A percentile compares a stretch with the other conserved stretches of the same genome.
phyloP scores from a whole-genome alignment of 2,113 vertebrate genomes.

The Trogon melanurus region DNA sequence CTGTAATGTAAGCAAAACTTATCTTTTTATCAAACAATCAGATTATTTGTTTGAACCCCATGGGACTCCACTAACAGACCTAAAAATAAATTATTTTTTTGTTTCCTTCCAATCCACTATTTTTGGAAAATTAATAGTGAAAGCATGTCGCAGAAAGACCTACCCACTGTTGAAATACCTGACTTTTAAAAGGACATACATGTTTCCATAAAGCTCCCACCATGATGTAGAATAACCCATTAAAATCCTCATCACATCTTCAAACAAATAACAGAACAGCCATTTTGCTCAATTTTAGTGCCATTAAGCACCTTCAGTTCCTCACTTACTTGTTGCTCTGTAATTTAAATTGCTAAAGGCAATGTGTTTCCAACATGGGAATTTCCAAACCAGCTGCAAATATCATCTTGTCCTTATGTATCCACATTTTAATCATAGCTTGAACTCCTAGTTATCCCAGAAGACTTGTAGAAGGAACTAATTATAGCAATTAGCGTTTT shows the following conservation, averaged over 20 bases:
- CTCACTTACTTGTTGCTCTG: not conserved
- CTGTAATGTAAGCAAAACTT: not conserved
- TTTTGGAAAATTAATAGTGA: not conserved
- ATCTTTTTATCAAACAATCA: not conserved
- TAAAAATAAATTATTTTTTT: not conserved
- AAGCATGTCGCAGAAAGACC: not conserved
- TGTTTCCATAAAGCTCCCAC: not conserved
- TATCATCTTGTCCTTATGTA: not conserved
- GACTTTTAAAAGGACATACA: not conserved
- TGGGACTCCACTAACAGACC: rapidly evolving
- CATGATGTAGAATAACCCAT: not conserved
- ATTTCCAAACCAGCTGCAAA: not conserved
- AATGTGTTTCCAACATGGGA: not conserved
- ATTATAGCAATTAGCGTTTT: not conserved
- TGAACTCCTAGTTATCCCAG: not conserved
- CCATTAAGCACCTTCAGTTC: not conserved
- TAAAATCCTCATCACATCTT: not conserved
- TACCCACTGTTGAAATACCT: not conserved
- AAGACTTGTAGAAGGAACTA: not conserved
- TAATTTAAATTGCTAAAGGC: not conserved
- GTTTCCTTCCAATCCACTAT: not conserved
- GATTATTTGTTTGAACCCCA: not conserved
- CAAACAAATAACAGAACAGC: not conserved
- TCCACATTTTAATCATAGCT: not conserved
- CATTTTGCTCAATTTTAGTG: not conserved